Evolutionary conservation across 2,113 vertebrate genomes (phyloP), one percentile per base, ranked within the genome.

Genomic region (Bostrychus sinensis): DNA sequence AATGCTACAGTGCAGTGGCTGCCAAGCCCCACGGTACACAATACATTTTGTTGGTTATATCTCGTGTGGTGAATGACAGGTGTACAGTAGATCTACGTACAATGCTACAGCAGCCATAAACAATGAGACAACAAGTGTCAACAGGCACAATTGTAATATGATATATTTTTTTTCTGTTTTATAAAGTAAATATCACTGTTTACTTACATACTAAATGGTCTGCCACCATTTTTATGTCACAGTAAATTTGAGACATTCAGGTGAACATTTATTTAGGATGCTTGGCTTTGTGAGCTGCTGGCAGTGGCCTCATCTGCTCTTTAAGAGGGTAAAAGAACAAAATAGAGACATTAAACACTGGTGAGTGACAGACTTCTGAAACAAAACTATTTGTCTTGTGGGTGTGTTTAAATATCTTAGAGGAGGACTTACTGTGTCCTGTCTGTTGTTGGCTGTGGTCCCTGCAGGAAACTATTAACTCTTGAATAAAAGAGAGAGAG

Each of bases 401-500:
- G 68, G 66, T 69, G 77, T 76, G 61, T 66, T 73, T 68, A 61
- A 75, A 66, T 26, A 7, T 68, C 69, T 71, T 11, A 9, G 20
- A 25, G 5, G 73, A 78, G 56, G 69, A 81, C 90, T 89, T 75
- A 92, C 89, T 73, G 77, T 45, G 80, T 60, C 65, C 69, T 79
- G 75, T 66, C 54, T 19, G 81, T 66, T 30, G 82, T 38, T 67
- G 83, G 80, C 60, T 91, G 88, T 1, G 70, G 55, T 75, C 90
- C 91, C 67, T 86, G 86, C 77, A 92, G 83, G 70, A 92, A 92
- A 69, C 82, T 91, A 70, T 82, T 89, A 69, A 90, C 22, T 80
- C 91, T 92, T 38, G 41, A 25, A 25, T 39, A 22, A 19, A 45
- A 37, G 56, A 64, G 55, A 69, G 7, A n/a, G 30, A 69, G 58